Conservation (phyloP, 1,140 invertebrate genomes). For the Tenebrio molitor region DNA sequence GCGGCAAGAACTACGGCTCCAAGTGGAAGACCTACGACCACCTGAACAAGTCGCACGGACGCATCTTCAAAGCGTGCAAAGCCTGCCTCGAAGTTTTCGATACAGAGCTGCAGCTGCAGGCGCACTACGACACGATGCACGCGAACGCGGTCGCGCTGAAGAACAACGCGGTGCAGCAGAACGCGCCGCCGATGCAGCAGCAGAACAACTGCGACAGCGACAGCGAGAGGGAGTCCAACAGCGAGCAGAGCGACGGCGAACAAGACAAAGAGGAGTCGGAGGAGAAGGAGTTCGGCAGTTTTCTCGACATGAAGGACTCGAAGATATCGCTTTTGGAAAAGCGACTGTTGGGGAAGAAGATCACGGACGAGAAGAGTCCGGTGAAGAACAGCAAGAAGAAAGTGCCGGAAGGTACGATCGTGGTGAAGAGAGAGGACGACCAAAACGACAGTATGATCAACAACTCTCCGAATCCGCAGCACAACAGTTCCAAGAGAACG, state of each 20-base stretch:
- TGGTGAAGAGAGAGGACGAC: constrained; percentile 28
- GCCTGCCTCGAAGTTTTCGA: constrained; percentile 73
- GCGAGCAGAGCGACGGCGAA: constrained; percentile 40
- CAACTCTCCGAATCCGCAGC: constrained; percentile 20
- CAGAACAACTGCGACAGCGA: constrained; percentile 45
- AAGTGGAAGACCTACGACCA: constrained; percentile 76
- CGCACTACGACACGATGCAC: constrained; percentile 68
- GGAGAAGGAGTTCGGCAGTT: constrained; percentile 6
- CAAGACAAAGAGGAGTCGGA: constrained; percentile 45
- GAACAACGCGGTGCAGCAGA: constrained; percentile 1
- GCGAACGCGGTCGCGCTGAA: constrained; percentile 49
- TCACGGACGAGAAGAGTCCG: constrained; percentile 44
- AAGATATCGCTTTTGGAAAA: constrained; percentile 61
- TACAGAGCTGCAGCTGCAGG: constrained; percentile 68
- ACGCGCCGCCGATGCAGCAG: constrained; percentile 13
- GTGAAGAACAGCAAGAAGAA: constrained; percentile 45
- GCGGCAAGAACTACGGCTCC: constrained; percentile 73
- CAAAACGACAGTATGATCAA: constrained; percentile 2
- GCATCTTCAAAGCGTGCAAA: constrained; percentile 73
- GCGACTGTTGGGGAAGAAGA: constrained; percentile 55
- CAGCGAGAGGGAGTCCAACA: constrained; percentile 42
- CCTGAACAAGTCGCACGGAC: constrained; percentile 73
- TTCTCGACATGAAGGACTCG: constrained; percentile 44
- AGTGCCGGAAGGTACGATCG: neutral
- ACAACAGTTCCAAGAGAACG: constrained; percentile 62